Percentiles rank a stretch among this genome's conserved stretches.
Conservation (phyloP, 1,140 invertebrate species). For the Brachionus paranguensis region DNA sequence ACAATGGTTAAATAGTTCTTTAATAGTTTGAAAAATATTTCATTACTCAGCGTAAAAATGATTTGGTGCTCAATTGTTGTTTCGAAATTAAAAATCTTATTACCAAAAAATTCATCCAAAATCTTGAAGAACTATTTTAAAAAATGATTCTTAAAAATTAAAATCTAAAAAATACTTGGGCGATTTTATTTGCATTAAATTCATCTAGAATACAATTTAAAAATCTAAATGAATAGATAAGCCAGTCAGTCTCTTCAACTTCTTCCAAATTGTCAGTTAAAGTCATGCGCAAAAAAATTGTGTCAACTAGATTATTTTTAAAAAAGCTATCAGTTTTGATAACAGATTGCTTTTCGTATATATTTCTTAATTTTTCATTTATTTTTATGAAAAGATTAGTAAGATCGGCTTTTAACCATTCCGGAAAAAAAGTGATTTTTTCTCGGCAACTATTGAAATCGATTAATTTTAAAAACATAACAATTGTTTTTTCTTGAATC, state of each 20-base stretch:
- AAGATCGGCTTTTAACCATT: background rate
- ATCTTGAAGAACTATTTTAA: background rate
- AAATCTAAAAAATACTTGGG: background rate
- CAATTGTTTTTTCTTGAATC: background rate
- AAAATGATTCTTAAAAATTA: background rate
- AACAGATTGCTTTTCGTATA: background rate
- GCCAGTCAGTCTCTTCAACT: background rate
- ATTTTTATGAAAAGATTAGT: background rate
- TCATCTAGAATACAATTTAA: background rate
- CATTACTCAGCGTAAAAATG: background rate
- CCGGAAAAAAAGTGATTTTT: background rate
- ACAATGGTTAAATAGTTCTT: background rate
- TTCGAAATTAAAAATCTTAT: background rate
- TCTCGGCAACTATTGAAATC: background rate
- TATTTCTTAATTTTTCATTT: background rate
- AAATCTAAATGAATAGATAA: background rate
- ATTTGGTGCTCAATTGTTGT: background rate
- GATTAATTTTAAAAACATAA: background rate
- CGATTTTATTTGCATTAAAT: background rate
- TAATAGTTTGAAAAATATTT: background rate
- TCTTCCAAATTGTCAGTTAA: background rate
- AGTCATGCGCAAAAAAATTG: background rate
- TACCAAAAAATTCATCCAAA: background rate
- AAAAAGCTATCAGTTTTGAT: background rate
- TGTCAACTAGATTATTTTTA: background rate